Conservation (phyloP, 2,888 invertebrate genomes). For the Brenthis hecate region DNA sequence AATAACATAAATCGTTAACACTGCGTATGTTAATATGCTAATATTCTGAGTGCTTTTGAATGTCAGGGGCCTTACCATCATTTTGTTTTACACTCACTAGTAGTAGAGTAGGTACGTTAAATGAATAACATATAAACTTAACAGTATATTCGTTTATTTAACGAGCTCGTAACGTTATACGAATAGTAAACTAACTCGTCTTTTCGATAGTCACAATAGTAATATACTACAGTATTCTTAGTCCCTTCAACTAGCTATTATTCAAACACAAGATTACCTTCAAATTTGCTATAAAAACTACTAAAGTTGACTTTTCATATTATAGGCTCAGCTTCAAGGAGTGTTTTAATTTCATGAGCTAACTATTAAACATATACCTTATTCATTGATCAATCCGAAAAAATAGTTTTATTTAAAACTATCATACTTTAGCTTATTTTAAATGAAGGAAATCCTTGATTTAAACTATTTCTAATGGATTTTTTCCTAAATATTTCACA, state of each 20-base stretch:
- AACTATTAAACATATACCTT: no score
- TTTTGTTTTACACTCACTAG: not conserved
- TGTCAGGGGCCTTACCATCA: conserved; percentile 12
- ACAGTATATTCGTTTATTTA: not conserved
- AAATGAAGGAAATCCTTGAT: no score
- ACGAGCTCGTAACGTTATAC: not conserved
- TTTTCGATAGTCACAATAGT: not conserved
- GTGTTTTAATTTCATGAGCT: not conserved
- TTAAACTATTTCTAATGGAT: no score
- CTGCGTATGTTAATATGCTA: conserved; percentile 11
- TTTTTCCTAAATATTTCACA: no score
- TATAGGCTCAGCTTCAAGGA: conserved; percentile 1
- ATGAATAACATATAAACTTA: not conserved
- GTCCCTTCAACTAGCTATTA: conserved; percentile 1
- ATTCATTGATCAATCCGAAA: no score
- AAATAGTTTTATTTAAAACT: no score
- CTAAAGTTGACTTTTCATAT: not conserved
- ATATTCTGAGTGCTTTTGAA: conserved; percentile 11
- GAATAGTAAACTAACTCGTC: no score
- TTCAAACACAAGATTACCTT: conserved; percentile 4
- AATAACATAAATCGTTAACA: not conserved
- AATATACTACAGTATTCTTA: not conserved
- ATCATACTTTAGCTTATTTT: no score
- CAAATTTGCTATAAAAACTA: conserved; percentile 2
- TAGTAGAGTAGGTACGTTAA: not conserved